phyloP scores from a whole-genome alignment of 2,888 invertebrate genomes.

The Neoscelio sp. region DNA sequence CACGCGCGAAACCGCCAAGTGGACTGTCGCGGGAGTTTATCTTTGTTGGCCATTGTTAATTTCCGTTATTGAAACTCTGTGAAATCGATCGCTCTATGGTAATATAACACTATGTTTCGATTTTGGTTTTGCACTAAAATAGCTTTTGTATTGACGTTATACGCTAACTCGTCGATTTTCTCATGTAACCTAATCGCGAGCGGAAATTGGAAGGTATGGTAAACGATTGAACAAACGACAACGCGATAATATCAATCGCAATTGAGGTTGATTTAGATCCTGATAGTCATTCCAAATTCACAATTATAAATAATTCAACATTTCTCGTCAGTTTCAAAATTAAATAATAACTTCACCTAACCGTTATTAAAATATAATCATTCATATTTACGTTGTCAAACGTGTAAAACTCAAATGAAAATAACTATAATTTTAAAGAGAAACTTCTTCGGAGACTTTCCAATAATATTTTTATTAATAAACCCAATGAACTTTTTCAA shows the following conservation, averaged over 20 bases:
- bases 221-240: slow-evolving; percentile 58
- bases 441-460: slow-evolving; percentile 5
- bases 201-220: slow-evolving; percentile 66
- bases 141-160: slow-evolving; percentile 56
- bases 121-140: slow-evolving; percentile 62
- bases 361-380: slow-evolving; percentile 8
- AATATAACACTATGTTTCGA: slow-evolving; percentile 52
- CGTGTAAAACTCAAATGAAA: too few species aligned
- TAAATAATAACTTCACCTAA: slow-evolving; percentile 34
- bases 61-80: slow-evolving; percentile 52
- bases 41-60: slow-evolving; percentile 51
- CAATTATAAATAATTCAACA: slow-evolving; percentile 54
- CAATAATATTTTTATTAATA: slow-evolving; percentile 17
- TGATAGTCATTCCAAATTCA: slow-evolving; percentile 38
- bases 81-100: slow-evolving; percentile 55
- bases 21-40: slow-evolving; percentile 27
- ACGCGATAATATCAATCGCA: slow-evolving; percentile 54
- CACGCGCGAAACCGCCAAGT: slow-evolving; percentile 14
- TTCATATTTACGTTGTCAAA: background rate
- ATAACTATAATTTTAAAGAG: too few species aligned
- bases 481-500: slow-evolving; percentile 19
- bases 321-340: slow-evolving; percentile 9
- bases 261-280: slow-evolving; percentile 52
- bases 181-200: slow-evolving; percentile 62
- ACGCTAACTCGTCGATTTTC: slow-evolving; percentile 64